These are phyloP conservation scores for Ciconia nigra DNA, from an alignment of 2,797 vertebrate genomes.

Conservation along the genomic window DNA sequence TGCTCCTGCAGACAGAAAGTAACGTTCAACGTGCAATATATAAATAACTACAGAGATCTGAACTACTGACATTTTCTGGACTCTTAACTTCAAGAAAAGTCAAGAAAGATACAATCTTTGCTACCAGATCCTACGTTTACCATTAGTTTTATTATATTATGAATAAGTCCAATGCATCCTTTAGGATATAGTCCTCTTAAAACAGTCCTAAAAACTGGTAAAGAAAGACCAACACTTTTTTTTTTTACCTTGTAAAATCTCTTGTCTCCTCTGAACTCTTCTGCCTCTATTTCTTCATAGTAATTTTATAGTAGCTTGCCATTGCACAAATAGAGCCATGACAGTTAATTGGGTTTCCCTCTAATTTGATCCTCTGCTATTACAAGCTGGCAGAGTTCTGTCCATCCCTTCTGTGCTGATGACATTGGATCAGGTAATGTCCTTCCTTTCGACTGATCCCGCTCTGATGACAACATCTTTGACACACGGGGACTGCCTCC, in stretches of 20 bases:
- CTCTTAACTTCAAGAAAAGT: neutral
- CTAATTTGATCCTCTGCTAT: neutral
- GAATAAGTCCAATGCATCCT: neutral
- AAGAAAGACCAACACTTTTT: neutral
- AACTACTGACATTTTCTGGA: neutral
- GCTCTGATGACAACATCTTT: neutral
- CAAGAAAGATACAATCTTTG: neutral
- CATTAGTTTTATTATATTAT: neutral
- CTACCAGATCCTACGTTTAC: neutral
- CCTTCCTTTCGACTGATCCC: neutral
- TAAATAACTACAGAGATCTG: neutral
- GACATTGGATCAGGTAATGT: neutral
- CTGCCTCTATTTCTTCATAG: neutral
- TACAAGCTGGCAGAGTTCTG: neutral
- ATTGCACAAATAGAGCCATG: neutral
- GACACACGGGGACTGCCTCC: neutral
- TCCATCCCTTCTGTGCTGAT: neutral
- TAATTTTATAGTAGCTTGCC: neutral
- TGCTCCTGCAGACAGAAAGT: neutral
- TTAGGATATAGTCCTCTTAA: neutral
- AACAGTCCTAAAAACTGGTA: neutral
- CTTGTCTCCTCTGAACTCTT: neutral
- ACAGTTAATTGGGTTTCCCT: neutral
- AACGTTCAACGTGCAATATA: neutral
- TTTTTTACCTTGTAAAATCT: neutral